A percentile compares a stretch with the other conserved stretches of the same genome.
Conservation (phyloP, 2,797 vertebrate genomes). For the Anisognathus igniventris region DNA sequence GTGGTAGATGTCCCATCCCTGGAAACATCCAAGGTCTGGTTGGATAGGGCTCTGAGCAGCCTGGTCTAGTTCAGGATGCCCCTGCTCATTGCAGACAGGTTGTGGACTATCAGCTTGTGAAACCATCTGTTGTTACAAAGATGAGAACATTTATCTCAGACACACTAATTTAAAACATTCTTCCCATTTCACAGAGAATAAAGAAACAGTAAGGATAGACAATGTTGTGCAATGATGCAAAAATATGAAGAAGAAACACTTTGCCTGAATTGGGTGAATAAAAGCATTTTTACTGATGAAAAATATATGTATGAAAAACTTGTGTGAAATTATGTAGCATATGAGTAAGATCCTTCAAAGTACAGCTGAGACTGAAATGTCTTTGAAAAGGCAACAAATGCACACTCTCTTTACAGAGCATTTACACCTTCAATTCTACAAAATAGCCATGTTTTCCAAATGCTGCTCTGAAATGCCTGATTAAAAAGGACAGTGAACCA, state of each 20-base stretch:
- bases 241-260: background rate
- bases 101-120: background rate
- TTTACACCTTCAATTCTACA: slow-evolving; percentile 35
- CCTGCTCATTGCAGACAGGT: background rate
- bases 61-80: background rate
- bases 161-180: background rate
- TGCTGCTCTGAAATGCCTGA: slow-evolving; percentile 29
- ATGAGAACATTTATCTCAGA: background rate
- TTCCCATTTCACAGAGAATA: background rate
- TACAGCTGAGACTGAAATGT: background rate
- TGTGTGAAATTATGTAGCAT: background rate
- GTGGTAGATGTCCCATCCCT: background rate
- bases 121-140: background rate
- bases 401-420: background rate
- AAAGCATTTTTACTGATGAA: slow-evolving; percentile 49
- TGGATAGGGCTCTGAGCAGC: background rate
- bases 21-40: background rate
- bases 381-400: background rate
- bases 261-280: background rate
- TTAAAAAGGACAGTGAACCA: slow-evolving; percentile 30
- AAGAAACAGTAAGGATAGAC: background rate
- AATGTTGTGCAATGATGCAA: background rate
- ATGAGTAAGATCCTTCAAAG: background rate
- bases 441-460: slow-evolving; percentile 1
- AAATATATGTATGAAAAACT: slow-evolving; percentile 6